Evolutionary conservation across 1,140 invertebrate species (phyloP), one percentile per base, ranked within the genome.

Genomic region (Aphis craccivora): DNA sequence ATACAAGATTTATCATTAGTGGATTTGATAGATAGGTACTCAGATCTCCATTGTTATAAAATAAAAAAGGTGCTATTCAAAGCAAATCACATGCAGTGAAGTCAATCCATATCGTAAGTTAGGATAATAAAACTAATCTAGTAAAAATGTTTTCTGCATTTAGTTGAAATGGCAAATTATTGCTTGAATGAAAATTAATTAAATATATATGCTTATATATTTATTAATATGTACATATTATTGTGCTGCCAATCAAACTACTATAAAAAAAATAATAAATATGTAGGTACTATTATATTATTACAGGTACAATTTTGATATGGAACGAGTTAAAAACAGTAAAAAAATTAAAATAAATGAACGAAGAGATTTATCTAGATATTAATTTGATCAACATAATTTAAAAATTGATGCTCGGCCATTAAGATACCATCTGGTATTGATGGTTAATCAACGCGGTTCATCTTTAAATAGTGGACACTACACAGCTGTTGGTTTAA

Each of bases 401-500:
- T 45, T 88, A 23, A 84, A 48, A 93, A 93, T 45, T 43, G 83
- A 67, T 76, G 55, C 91, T 43, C 45, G 90, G 84, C 94, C 94
- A 43, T 94, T 97, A 22, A 95, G 95, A 76, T 99, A 99, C 95
- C 97, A 97, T 95, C 96, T 99, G 84, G 98, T 98, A 88, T 98
- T 98, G 89, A 97, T 99, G 95, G 97, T 99, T 23, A 99, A 98
- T 43, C 99, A 99, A 95, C 97, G 99, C 95, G 99, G 99, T 5
- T 97, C 98, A 48, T 98, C 98, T 8, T 98, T 98, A 94, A 98
- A 99, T 95, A 99, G 98, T 95, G 99, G 99, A 1, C 99, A 99
- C 96, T 99, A 99, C 95, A 99, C 99, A 93, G 98, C 98, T 23
- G 97, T 98, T 94, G 98, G 98, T 8, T 96, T 97, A 95, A 97